These are phyloP conservation scores for Tortrix viridana DNA, from an alignment of 2,888 invertebrate species.

Conservation along the genomic window DNA sequence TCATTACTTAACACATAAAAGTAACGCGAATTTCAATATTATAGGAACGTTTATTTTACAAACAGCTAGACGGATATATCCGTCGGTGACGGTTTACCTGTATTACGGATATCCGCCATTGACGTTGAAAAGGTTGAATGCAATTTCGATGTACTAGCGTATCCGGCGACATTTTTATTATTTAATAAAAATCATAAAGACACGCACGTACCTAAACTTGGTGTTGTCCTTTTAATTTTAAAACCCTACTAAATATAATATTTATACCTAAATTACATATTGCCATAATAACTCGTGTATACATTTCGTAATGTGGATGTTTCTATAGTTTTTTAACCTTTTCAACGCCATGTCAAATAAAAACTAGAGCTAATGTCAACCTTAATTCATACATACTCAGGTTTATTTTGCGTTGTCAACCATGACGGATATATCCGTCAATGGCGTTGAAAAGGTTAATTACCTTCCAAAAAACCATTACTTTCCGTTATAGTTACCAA, in stretches of 20 bases:
- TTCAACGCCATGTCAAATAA: too few species aligned
- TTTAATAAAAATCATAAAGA: slow-evolving; percentile 16
- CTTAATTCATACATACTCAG: too few species aligned
- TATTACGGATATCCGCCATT: too few species aligned
- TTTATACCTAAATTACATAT: slow-evolving; percentile 37
- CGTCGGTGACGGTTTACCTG: too few species aligned
- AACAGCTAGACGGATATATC: too few species aligned
- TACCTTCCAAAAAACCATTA: background rate
- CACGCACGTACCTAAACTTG: slow-evolving; percentile 32
- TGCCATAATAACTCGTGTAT: slow-evolving; percentile 34
- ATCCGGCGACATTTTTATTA: background rate
- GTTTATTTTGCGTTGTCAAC: too few species aligned
- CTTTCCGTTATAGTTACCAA: background rate
- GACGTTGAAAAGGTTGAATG: too few species aligned
- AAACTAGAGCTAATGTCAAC: too few species aligned
- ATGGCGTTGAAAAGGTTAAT: too few species aligned
- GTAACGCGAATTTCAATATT: background rate
- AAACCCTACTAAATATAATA: slow-evolving; percentile 36
- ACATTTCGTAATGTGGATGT: slow-evolving; percentile 9
- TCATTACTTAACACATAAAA: background rate
- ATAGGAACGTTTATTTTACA: background rate
- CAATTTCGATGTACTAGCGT: background rate
- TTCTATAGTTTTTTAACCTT: slow-evolving; percentile 19
- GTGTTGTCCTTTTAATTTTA: slow-evolving; percentile 35
- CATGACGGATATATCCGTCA: too few species aligned